A percentile compares a stretch with the other conserved stretches of the same genome.
Evolutionary conservation across 2,888 invertebrate genomes (phyloP).

Genomic region (Onchidella celtica): DNA sequence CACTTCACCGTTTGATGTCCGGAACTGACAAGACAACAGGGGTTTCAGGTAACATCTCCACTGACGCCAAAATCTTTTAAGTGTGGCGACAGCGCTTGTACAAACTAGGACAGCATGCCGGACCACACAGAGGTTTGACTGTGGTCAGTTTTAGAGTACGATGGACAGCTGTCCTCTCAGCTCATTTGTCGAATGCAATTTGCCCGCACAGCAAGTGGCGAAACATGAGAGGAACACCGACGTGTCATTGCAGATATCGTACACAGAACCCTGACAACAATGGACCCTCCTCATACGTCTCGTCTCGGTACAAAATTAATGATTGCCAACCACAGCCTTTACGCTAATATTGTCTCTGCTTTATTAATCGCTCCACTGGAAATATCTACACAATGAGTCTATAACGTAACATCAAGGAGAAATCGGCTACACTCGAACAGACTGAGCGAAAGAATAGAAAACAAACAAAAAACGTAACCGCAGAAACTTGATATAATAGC

Average conservation of each 20-base stretch:
- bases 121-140: neutral
- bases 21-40: conserved; percentile 29
- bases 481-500: too few species aligned
- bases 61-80: conserved; percentile 15
- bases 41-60: neutral
- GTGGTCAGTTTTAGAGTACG: neutral
- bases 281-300: too few species aligned
- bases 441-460: too few species aligned
- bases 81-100: conserved; percentile 7
- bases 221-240: conserved; percentile 3
- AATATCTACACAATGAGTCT: too few species aligned
- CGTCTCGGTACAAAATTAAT: too few species aligned
- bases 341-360: too few species aligned
- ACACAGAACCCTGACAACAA: too few species aligned
- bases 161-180: neutral
- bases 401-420: too few species aligned
- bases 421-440: too few species aligned
- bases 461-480: too few species aligned
- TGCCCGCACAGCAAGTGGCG: conserved; percentile 4
- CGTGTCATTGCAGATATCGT: neutral
- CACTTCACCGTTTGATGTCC: neutral
- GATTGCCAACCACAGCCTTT: too few species aligned
- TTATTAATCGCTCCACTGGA: too few species aligned
- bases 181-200: neutral
- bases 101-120: neutral